These are phyloP conservation scores for Hiodon tergisus DNA, from an alignment of 2,113 vertebrate species.

Conservation along the genomic window DNA sequence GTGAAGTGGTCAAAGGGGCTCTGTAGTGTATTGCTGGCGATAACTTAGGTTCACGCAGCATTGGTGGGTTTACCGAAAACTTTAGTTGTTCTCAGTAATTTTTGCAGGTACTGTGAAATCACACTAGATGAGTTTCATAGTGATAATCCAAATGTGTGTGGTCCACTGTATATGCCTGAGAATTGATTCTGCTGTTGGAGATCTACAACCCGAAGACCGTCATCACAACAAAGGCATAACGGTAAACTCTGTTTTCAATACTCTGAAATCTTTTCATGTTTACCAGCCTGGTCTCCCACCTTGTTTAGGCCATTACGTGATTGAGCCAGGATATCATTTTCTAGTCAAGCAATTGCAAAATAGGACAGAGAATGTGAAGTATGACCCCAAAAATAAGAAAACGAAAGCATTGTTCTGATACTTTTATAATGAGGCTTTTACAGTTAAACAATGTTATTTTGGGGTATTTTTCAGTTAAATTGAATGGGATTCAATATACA, in stretches of 20 bases:
- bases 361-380: constrained; percentile 9
- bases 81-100: constrained; percentile 28
- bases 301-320: constrained; percentile 36
- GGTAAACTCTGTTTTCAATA: constrained; percentile 32
- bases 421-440: too few species aligned
- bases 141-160: constrained; percentile 28
- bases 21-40: constrained; percentile 27
- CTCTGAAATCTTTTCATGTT: constrained; percentile 28
- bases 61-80: constrained; percentile 13
- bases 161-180: constrained; percentile 27
- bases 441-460: too few species aligned
- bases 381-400: background rate
- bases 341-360: constrained; percentile 7
- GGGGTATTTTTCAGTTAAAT: too few species aligned
- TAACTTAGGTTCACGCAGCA: constrained; percentile 23
- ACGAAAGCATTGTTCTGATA: background rate
- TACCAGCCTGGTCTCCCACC: constrained; percentile 32
- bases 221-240: constrained; percentile 30
- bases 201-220: constrained; percentile 16
- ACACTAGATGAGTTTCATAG: constrained; percentile 21
- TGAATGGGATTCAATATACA: too few species aligned
- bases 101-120: constrained; percentile 37
- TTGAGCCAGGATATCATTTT: constrained; percentile 19
- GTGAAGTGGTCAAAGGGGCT: constrained; percentile 20
- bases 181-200: constrained; percentile 25